These are phyloP conservation scores for Hyperopisus bebe DNA, from an alignment of 2,113 vertebrate species.

Conservation along the genomic window DNA sequence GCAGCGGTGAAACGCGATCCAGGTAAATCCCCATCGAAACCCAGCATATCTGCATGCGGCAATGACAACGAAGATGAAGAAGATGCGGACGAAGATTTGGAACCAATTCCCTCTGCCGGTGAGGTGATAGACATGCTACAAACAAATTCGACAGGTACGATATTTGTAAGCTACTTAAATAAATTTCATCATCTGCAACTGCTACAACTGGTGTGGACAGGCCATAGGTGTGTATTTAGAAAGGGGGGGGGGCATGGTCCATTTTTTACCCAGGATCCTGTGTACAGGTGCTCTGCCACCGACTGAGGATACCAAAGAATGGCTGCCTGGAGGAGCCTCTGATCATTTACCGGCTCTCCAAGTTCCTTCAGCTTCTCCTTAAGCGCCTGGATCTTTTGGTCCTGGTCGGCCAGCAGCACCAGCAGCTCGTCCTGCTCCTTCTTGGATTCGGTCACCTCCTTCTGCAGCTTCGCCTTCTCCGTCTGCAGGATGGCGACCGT, in stretches of 20 bases:
- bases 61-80: no score
- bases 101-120: no score
- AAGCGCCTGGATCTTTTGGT: conserved; percentile 81
- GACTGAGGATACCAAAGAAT: neutral
- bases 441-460: conserved; percentile 81
- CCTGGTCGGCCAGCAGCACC: conserved; percentile 92
- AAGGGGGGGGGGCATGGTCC: neutral
- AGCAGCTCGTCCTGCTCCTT: conserved; percentile 96
- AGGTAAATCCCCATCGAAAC: no score
- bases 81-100: no score
- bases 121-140: no score
- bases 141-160: no score
- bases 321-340: neutral
- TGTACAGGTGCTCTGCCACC: neutral
- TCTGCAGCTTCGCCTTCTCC: conserved; percentile 75
- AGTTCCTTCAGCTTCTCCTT: conserved; percentile 78
- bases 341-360: conserved; percentile 71
- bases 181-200: no score
- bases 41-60: no score
- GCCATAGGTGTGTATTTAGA: neutral
- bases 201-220: neutral
- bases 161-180: neutral
- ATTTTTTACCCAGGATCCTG: neutral
- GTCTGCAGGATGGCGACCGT: conserved; percentile 80
- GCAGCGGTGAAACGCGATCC: no score